These are phyloP conservation scores for Petrolisthes manimaculis DNA, from an alignment of 2,888 invertebrate species.

Conservation along the genomic window DNA sequence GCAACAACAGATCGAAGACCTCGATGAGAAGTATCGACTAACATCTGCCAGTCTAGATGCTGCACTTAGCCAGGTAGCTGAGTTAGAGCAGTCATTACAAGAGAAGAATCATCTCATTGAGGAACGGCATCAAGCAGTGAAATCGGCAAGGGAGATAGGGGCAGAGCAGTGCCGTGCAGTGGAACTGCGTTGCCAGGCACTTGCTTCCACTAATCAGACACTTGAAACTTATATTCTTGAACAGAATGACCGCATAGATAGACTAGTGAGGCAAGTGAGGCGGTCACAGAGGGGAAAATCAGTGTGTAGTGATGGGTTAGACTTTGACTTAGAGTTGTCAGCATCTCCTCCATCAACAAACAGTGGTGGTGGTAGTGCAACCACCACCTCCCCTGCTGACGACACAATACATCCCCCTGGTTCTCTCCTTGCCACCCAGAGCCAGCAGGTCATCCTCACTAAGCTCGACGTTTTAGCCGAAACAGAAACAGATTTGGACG, in stretches of 20 bases:
- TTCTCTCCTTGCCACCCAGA: slow-evolving; percentile 30
- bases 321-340: slow-evolving; percentile 50
- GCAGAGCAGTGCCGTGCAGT: slow-evolving; percentile 44
- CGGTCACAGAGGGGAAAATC: slow-evolving; percentile 52
- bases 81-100: slow-evolving; percentile 23
- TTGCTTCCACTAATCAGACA: slow-evolving; percentile 46
- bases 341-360: slow-evolving; percentile 41
- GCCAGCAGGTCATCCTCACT: slow-evolving; percentile 22
- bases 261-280: slow-evolving; percentile 43
- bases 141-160: slow-evolving; percentile 38
- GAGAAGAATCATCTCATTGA: slow-evolving; percentile 40
- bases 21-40: slow-evolving; percentile 34
- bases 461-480: slow-evolving; percentile 44
- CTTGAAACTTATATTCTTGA: slow-evolving; percentile 42
- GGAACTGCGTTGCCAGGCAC: slow-evolving; percentile 50
- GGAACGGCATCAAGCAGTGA: slow-evolving; percentile 24
- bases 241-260: slow-evolving; percentile 46
- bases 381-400: slow-evolving; percentile 28
- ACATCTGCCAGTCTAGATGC: slow-evolving; percentile 37
- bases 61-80: slow-evolving; percentile 21
- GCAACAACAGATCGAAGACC: slow-evolving; percentile 33
- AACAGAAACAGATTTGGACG: slow-evolving; percentile 38
- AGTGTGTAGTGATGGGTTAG: slow-evolving; percentile 56
- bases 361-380: slow-evolving; percentile 22
- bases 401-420: slow-evolving; percentile 18